Evolutionary conservation across 2,113 vertebrate genomes (phyloP), one percentile per base, ranked within the genome.

Genomic region (Micronycteris hirsuta): DNA sequence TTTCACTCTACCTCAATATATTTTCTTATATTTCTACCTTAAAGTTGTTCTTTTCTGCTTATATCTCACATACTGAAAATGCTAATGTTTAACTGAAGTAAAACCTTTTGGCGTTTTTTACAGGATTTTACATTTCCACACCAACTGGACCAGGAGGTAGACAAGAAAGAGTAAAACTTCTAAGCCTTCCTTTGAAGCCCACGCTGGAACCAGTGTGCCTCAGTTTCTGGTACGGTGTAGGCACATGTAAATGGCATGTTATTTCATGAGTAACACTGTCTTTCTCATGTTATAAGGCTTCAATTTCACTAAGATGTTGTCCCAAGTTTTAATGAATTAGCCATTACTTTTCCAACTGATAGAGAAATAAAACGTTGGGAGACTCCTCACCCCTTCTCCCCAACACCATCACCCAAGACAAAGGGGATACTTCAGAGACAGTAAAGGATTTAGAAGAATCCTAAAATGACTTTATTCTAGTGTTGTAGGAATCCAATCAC

Each of bases 111-210:
- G 45, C 31, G 11, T 6, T 7, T 74, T 78, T 97, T 97, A n/a
- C 85, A 99, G 99, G 99, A 65, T 99, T 99, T 98, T 99, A 99
- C 97, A 98, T 99, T 82, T 98, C 99, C 78, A 99, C 99, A 3
- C 98, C 99, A 7, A 14, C 3, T 4, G 98, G 97, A 95, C 94
- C 85, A 14, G 98, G 98, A 90, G 89, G 94, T 0, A 86, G 63
- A 93, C 92, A 49, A 70, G 98, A 97, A 93, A 98, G 96, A 86
- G 98, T 99, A 38, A 92, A 97, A n/a, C 98, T 99, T 89, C n/a
- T 97, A 74, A 99, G 99, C 93, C 98, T 99, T 33, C 98, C 98
- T 38, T 95, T 99, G 94, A 80, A 93, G 9, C 92, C 97, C 2
- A 31, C 95, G 61, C 96, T 91, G 24, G 96, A 98, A 15, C 74